phyloP scores from a whole-genome alignment of 1,140 invertebrate species.

The Drosophila pruinosa region DNA sequence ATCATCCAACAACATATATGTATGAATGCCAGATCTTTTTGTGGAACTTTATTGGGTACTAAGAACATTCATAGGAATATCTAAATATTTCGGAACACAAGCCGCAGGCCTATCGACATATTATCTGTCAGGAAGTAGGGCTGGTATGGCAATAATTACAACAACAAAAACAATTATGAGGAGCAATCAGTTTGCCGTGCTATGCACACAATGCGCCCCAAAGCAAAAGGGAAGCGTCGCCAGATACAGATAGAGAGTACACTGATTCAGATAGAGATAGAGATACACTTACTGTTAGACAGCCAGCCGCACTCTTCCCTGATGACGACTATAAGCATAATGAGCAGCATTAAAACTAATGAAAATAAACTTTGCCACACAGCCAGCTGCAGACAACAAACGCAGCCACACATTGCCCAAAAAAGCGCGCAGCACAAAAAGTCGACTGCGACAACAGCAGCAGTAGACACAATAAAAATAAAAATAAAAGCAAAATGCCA shows the following conservation, averaged over 20 bases:
- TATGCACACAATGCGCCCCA: conserved; percentile 41
- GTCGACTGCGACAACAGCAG: conserved; percentile 43
- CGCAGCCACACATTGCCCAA: conserved; percentile 38
- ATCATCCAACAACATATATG: too few relatives aligned
- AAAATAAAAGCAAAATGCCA: conserved; percentile 68
- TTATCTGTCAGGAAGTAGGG: not conserved
- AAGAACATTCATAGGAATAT: not conserved
- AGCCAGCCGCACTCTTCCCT: not conserved
- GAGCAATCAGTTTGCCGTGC: conserved; percentile 51
- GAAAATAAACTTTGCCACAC: conserved; percentile 76
- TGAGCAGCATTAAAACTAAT: conserved; percentile 78
- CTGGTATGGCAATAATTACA: not conserved
- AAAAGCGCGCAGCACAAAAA: conserved; percentile 68
- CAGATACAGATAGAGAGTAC: conserved; percentile 40
- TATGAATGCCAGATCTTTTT: not conserved
- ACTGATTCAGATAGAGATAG: conserved; percentile 19
- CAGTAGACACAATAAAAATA: conserved; percentile 68
- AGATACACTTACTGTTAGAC: conserved; percentile 23
- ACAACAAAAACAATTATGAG: conserved; percentile 46
- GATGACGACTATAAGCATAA: conserved; percentile 53
- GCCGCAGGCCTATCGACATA: not conserved
- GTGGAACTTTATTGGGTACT: not conserved
- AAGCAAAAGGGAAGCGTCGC: conserved; percentile 18
- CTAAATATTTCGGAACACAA: conserved; percentile 4
- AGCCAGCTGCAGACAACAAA: conserved; percentile 48